These are phyloP conservation scores for Xerus inauris DNA, from an alignment of 2,113 vertebrate genomes.

Conservation along the genomic window DNA sequence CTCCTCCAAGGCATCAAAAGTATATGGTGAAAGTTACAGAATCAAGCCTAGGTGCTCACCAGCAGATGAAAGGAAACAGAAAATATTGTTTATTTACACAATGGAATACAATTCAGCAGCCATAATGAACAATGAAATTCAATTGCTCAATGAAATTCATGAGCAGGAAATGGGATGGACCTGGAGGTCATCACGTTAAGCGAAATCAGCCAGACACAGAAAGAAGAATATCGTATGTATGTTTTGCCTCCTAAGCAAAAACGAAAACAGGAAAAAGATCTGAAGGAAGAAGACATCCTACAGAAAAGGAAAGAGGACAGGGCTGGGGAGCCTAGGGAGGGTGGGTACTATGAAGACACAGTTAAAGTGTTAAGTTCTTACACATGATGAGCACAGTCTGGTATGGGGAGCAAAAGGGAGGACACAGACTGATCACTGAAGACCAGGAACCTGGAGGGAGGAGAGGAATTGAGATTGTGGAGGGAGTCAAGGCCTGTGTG, in stretches of 20 bases:
- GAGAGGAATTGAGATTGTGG: neutral
- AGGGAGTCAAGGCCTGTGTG: rapidly evolving
- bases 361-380: neutral
- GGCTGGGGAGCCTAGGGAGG: neutral
- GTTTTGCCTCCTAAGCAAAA: neutral
- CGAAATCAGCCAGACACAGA: neutral
- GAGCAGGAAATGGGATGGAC: no score
- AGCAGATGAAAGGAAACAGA: no score
- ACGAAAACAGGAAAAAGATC: neutral
- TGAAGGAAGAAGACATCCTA: neutral
- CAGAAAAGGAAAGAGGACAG: neutral
- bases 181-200: no score
- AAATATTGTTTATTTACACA: no score
- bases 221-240: no score
- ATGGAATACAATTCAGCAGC: no score
- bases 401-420: neutral
- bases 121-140: no score
- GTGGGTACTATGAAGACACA: neutral
- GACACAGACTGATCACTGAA: neutral
- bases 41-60: no score
- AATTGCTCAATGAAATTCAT: no score
- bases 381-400: neutral
- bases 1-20: neutral
- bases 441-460: neutral
- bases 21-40: neutral